phyloP scores from a whole-genome alignment of 1,140 invertebrate species.

The Heliothis virescens region DNA sequence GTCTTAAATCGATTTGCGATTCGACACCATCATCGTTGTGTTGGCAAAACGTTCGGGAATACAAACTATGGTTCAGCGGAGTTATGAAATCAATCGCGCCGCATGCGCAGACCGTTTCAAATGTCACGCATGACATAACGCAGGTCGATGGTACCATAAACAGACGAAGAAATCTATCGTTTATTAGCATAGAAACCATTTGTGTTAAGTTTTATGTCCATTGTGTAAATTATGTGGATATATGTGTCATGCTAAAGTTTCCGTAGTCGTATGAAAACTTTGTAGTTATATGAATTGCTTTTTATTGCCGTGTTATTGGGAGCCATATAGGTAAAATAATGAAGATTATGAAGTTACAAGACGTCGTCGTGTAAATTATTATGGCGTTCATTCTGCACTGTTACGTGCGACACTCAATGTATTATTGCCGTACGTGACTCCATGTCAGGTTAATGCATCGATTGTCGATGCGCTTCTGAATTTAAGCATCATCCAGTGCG shows the following conservation, averaged over 20 bases:
- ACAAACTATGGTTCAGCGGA: constrained; percentile 59
- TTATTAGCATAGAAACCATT: too few relatives aligned
- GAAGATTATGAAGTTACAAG: background rate
- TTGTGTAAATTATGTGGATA: too few relatives aligned
- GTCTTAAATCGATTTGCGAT: constrained; percentile 61
- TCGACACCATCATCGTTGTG: constrained; percentile 40
- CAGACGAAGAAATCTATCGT: constrained; percentile 49
- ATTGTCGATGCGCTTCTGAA: background rate
- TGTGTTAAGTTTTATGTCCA: too few relatives aligned
- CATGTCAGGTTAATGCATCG: background rate
- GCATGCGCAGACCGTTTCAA: constrained; percentile 54
- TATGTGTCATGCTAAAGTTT: constrained; percentile 20
- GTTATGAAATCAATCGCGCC: constrained; percentile 63
- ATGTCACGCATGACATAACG: constrained; percentile 63
- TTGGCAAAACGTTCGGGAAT: constrained; percentile 50
- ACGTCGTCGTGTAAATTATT: constrained; percentile 11
- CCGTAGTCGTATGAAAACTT: background rate
- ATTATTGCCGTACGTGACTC: background rate
- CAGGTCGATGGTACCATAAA: constrained; percentile 52
- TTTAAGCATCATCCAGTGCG: background rate
- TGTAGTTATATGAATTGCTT: background rate
- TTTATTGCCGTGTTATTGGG: background rate
- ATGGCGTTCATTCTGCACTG: background rate
- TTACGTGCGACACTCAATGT: constrained; percentile 5
- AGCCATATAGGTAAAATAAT: background rate